Conservation (phyloP, 2,113 vertebrate species). For the Nothocercus julius region DNA sequence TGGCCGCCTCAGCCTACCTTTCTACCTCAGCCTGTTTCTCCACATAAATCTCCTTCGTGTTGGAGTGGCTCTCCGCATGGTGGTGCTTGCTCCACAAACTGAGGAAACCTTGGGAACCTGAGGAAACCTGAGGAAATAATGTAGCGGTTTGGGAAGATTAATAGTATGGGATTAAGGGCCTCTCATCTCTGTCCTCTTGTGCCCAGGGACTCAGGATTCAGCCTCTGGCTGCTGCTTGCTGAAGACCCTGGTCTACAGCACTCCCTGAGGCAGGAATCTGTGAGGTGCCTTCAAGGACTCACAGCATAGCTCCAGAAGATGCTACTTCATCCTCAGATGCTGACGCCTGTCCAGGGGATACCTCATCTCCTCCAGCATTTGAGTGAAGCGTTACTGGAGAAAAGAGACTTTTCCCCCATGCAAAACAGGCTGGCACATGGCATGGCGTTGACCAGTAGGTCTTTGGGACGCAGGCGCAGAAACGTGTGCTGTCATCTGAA, state of each 20-base stretch:
- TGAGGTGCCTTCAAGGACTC: not conserved
- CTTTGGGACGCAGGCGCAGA: fast-evolving
- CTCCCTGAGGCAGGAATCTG: not conserved
- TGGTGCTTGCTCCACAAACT: fast-evolving
- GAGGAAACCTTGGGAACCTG: not conserved
- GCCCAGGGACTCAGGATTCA: not conserved
- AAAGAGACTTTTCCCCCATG: not conserved
- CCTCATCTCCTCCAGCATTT: not conserved
- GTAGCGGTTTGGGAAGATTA: not conserved
- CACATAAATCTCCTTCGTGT: not conserved
- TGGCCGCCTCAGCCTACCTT: not conserved
- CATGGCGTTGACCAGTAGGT: fast-evolving
- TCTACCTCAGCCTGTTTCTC: not conserved
- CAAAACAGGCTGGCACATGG: fast-evolving
- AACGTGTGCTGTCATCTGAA: fast-evolving
- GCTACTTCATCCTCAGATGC: not conserved
- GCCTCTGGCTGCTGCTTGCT: not conserved
- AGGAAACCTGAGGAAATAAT: not conserved
- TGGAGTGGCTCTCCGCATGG: not conserved
- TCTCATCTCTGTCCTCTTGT: not conserved
- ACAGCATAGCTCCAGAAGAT: not conserved
- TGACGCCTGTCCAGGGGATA: not conserved
- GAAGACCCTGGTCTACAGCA: not conserved
- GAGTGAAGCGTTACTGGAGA: fast-evolving
- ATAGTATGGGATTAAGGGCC: not conserved